Evolutionary conservation across 2,113 vertebrate species (phyloP).

Genomic region (Talpa occidentalis): DNA sequence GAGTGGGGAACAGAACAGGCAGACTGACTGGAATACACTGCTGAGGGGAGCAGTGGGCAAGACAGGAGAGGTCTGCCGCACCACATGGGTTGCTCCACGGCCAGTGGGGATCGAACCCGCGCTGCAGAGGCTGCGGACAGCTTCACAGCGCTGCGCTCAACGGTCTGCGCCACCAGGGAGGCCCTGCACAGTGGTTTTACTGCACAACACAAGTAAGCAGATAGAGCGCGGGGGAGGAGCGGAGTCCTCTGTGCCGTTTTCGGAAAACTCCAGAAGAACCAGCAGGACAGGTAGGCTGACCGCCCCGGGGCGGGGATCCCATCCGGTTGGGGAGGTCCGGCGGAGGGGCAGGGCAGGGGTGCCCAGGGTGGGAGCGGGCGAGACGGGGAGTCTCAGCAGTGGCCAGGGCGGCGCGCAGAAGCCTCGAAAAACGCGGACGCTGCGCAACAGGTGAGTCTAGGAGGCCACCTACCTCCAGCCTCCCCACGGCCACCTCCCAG

Average conservation of each 20-base stretch:
- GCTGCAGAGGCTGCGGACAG: too few species aligned
- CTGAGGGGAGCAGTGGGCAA: too few species aligned
- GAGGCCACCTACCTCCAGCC: fast-evolving
- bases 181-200: background rate
- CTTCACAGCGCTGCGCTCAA: too few species aligned
- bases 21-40: too few species aligned
- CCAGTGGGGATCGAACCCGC: too few species aligned
- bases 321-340: background rate
- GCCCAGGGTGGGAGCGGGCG: too few species aligned
- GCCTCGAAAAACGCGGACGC: fast-evolving
- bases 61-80: too few species aligned
- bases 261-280: background rate
- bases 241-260: background rate
- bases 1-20: too few species aligned
- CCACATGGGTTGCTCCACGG: too few species aligned
- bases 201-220: background rate
- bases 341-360: fast-evolving
- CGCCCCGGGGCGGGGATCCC: background rate
- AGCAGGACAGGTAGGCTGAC: background rate
- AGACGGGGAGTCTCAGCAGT: too few species aligned
- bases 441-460: fast-evolving
- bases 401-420: background rate
- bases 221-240: background rate
- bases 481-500: fast-evolving
- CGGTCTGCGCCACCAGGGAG: too few species aligned